Percentiles rank a stretch among this genome's conserved stretches.
Evolutionary conservation across 1,140 invertebrate species (phyloP).

Genomic region (Drosophila arizonae): DNA sequence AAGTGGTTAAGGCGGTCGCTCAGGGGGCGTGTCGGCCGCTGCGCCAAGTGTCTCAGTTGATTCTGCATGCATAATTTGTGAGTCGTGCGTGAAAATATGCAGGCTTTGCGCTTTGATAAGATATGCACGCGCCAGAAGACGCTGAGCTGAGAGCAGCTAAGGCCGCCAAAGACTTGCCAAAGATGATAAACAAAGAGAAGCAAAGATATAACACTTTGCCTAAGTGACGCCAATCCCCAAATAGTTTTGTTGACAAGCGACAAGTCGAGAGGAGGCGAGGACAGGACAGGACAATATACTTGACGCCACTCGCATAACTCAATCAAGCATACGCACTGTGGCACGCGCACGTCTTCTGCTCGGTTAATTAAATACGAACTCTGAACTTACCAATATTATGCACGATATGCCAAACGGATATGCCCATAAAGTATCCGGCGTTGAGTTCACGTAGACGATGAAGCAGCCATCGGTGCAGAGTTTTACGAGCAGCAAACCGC

Average conservation of each 20-base stretch:
- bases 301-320: conserved; percentile 11
- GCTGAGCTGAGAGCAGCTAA: neutral
- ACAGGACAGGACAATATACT: neutral
- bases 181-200: conserved; percentile 19
- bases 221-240: conserved; percentile 43
- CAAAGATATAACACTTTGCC: conserved; percentile 54
- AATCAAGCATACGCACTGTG: conserved; percentile 41
- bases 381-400: conserved; percentile 84
- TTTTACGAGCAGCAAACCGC: conserved; percentile 84
- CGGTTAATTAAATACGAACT: conserved; percentile 56
- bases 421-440: conserved; percentile 84
- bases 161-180: neutral
- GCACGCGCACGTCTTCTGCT: conserved; percentile 9
- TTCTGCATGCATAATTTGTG: conserved; percentile 76
- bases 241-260: conserved; percentile 55
- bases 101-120: conserved; percentile 72
- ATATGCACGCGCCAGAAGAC: conserved; percentile 60
- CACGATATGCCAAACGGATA: conserved; percentile 85
- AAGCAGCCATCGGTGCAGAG: conserved; percentile 85
- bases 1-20: conserved; percentile 26
- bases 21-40: conserved; percentile 6
- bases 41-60: conserved; percentile 42
- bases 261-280: neutral
- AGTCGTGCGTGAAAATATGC: conserved; percentile 69
- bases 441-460: conserved; percentile 86